These are phyloP conservation scores for Alethe castanea DNA, from an alignment of 2,113 vertebrate species.

Conservation along the genomic window DNA sequence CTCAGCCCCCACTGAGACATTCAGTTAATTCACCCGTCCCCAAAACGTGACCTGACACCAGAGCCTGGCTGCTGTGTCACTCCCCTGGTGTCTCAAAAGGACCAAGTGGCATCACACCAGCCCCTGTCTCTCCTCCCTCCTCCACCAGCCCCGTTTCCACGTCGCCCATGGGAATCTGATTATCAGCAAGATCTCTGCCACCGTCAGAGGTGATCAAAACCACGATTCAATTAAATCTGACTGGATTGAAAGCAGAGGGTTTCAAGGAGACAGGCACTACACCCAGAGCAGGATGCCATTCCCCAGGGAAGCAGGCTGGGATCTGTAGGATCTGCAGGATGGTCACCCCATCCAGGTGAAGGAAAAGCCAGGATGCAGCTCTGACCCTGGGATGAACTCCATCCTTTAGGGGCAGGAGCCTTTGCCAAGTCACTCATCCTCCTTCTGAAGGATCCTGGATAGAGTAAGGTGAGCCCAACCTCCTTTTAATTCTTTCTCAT, in stretches of 20 bases:
- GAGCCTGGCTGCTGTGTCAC: not conserved
- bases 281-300: accelerated
- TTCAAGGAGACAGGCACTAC: not conserved
- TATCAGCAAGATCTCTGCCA: not conserved
- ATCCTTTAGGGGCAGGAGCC: not conserved
- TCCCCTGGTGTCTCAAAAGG: not conserved
- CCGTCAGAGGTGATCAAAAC: slow-evolving; percentile 33
- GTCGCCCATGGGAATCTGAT: not conserved
- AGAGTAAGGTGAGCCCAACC: not conserved
- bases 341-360: not conserved
- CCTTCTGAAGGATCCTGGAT: not conserved
- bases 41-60: not conserved
- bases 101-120: not conserved
- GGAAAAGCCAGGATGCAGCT: not conserved
- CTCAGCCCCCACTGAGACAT: accelerated
- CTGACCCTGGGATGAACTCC: not conserved
- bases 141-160: not conserved
- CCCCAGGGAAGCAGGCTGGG: not conserved
- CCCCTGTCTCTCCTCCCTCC: not conserved
- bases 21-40: not conserved
- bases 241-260: not conserved
- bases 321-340: not conserved
- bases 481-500: slow-evolving; percentile 40
- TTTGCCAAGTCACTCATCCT: not conserved
- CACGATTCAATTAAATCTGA: not conserved